Percentiles rank a stretch among this genome's conserved stretches.
phyloP scores from a whole-genome alignment of 2,888 invertebrate species.

The Cylindroiulus punctatus region DNA sequence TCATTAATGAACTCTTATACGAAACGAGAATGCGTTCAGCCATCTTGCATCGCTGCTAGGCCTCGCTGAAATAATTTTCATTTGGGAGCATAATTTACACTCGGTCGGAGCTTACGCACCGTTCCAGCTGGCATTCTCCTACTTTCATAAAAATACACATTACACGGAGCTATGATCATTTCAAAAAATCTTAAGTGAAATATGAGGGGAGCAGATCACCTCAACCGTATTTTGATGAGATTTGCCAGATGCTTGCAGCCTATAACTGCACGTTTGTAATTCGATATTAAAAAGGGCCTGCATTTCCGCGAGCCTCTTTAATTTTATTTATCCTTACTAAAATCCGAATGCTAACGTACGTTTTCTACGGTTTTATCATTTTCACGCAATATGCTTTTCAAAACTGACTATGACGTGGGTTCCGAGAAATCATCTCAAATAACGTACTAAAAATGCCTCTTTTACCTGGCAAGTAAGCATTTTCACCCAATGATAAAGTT shows the following conservation, averaged over 20 bases:
- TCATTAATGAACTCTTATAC: slow-evolving; percentile 21
- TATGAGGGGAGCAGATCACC: neutral
- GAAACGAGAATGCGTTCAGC: neutral
- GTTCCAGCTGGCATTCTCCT: slow-evolving; percentile 21
- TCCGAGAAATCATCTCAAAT: too few species aligned
- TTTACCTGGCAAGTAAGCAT: too few species aligned
- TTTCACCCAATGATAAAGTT: too few species aligned
- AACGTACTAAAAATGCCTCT: too few species aligned
- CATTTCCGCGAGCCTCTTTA: too few species aligned
- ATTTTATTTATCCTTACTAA: too few species aligned
- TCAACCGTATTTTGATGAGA: slow-evolving; percentile 24
- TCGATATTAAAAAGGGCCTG: too few species aligned
- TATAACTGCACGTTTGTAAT: too few species aligned
- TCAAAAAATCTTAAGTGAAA: slow-evolving; percentile 33
- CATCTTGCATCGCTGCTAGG: neutral
- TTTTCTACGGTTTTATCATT: too few species aligned
- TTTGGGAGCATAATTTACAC: neutral
- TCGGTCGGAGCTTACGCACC: neutral
- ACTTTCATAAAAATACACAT: slow-evolving; percentile 30
- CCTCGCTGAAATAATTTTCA: slow-evolving; percentile 35
- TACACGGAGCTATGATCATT: slow-evolving; percentile 36
- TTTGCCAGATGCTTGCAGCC: neutral
- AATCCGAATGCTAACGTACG: too few species aligned
- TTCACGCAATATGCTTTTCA: too few species aligned
- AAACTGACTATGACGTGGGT: too few species aligned